Evolutionary conservation across 1,140 invertebrate genomes (phyloP).

Genomic region (Antheraea mylitta): DNA sequence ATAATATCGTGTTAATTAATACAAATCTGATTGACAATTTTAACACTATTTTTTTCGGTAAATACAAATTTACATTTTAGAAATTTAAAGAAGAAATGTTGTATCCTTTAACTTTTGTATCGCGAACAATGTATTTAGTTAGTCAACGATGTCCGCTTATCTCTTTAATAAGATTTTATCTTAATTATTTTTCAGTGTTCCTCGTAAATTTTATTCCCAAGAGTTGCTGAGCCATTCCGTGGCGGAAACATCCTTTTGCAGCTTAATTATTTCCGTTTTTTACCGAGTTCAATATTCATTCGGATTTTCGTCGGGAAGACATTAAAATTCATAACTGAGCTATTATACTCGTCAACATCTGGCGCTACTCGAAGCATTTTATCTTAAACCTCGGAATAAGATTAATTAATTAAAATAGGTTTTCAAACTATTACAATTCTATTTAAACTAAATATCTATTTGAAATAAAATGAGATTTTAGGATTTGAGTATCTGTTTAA

Average conservation of each 20-base stretch:
- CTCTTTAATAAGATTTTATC: slow-evolving; percentile 46
- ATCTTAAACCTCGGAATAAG: slow-evolving; percentile 26
- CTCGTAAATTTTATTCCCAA: slow-evolving; percentile 37
- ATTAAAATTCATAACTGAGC: slow-evolving; percentile 72
- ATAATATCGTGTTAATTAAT: too few relatives aligned
- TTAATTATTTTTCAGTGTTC: slow-evolving; percentile 53
- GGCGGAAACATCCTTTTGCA: slow-evolving; percentile 51
- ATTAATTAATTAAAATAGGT: slow-evolving; percentile 57
- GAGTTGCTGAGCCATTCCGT: slow-evolving; percentile 43
- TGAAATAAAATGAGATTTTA: background rate
- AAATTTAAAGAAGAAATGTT: background rate
- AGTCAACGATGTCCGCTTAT: slow-evolving; percentile 22
- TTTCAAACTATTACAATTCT: background rate
- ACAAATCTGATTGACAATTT: too few relatives aligned
- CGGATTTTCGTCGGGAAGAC: slow-evolving; percentile 57
- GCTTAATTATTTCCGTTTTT: slow-evolving; percentile 62
- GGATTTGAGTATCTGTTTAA: background rate
- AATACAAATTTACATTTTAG: too few relatives aligned
- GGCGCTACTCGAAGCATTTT: slow-evolving; percentile 39
- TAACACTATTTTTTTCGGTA: too few relatives aligned
- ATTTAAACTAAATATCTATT: background rate
- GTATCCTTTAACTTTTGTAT: background rate
- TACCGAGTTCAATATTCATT: slow-evolving; percentile 66
- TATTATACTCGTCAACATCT: slow-evolving; percentile 71
- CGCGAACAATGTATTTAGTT: slow-evolving; percentile 5